A percentile compares a stretch with the other conserved stretches of the same genome.
phyloP scores from a whole-genome alignment of 2,888 invertebrate species.

The Euproctis similis region DNA sequence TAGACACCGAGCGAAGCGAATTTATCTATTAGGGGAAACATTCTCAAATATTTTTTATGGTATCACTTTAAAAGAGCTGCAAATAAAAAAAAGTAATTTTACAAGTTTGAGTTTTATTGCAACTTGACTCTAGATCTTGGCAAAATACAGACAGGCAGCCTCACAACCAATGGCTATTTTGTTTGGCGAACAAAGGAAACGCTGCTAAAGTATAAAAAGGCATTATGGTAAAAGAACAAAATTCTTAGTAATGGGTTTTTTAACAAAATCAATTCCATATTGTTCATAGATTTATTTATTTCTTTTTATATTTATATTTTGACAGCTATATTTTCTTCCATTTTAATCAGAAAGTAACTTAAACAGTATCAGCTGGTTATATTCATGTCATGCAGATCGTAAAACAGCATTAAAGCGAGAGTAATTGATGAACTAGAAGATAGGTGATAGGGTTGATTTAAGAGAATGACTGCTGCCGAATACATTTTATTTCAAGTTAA shows the following conservation, averaged over 20 bases:
- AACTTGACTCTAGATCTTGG: not conserved
- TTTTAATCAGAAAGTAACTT: constrained; percentile 5
- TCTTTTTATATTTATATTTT: not conserved
- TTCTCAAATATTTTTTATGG: constrained; percentile 9
- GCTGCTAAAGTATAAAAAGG: too few relatives aligned
- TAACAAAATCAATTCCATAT: not conserved
- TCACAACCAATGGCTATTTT: not conserved
- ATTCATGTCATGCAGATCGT: constrained; percentile 6
- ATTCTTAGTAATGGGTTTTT: too few relatives aligned
- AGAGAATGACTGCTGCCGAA: too few relatives aligned
- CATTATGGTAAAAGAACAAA: too few relatives aligned
- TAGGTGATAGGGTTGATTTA: too few relatives aligned
- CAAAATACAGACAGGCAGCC: not conserved
- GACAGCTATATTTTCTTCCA: constrained; percentile 4
- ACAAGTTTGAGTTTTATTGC: not conserved
- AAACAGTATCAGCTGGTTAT: constrained; percentile 8
- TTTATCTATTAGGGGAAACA: constrained; percentile 13
- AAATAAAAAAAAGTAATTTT: constrained; percentile 6
- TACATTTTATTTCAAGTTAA: too few relatives aligned
- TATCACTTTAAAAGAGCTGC: too few relatives aligned
- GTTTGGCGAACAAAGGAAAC: too few relatives aligned
- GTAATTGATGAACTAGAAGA: too few relatives aligned
- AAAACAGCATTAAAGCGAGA: constrained; percentile 5
- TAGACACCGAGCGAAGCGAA: constrained; percentile 19
- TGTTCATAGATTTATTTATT: not conserved